Evolutionary conservation across 64 coral and sea anemone species (phyloP), one percentile per base, ranked within the genome.

Genomic region (Stichodactyla mertensii): DNA sequence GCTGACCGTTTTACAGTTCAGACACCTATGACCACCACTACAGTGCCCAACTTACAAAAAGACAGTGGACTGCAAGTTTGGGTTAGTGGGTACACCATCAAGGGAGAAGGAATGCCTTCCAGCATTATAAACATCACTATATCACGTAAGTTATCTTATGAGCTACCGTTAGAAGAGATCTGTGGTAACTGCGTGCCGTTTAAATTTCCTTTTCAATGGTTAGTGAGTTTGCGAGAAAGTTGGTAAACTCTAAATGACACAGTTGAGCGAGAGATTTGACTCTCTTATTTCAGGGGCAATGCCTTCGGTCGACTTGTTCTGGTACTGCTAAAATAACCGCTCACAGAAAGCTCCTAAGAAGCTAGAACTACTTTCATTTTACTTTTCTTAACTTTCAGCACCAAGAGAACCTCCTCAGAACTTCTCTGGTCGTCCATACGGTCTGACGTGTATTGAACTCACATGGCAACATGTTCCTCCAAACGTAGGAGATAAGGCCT

Each of bases 81-180:
- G 78, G 89, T 90, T 12, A 80, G 81, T 22, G 81, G 23, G 10
- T 90, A 74, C n/a, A 90, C 89, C 10, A 10, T 85, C 16, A 53
- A 36, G 55, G 89, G 89, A 79, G 78, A 81, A 55, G 78, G 78
- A 16, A 52, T 81, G 14, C 78, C 78, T 81, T 81, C 78, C 53
- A 81, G 26, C n/a, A 28, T 53, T 52, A 15, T 81, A 16, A 81
- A 74, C 69, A 4, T 74, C 27, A 74, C 69, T 11, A 74, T 74
- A 26, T 6, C 23, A 74, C 69, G 69, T 74, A 74, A 74, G 69
- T 74, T 28, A 26, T 45, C 36, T 45, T 45, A 45, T 45, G 36
- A 45, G 36, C 36, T 45, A 45, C 36, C 36, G 36, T 45, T 45
- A 45, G 36, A 45, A 45, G 36, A 45, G 36, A 45, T 45, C 36